Base-by-base conservation (phyloP, 64 coral and sea anemone genomes). In the Pocillopora verrucosa region DNA sequence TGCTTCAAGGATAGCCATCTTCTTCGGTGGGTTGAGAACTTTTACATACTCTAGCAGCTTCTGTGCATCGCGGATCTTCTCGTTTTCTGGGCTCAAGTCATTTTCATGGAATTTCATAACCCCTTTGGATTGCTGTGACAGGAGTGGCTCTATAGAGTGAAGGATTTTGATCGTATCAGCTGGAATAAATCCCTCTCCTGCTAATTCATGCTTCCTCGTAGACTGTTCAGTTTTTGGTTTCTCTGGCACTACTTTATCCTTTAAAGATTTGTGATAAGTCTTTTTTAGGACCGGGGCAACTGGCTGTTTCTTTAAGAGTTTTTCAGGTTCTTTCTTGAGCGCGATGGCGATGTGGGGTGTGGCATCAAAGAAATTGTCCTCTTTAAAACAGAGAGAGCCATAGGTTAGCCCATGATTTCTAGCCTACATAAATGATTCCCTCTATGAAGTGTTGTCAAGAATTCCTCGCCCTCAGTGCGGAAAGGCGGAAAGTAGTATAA, bases 61-160 rank as follows among this genome's bases (percentile, higher is more conserved):
- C 56, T 97, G 82, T 11, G 95, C 95, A 72, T 97, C 95, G 15
- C 62, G 91, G 67, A 97, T 97, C 79, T 97, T 97, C 72, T 97
- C 88, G 15, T 89, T 93, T 89, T 97, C 91, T 19, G 84, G 75
- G 11, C 60, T 86, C 85, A 97, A 82, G 60, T 97, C 95, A 60
- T 97, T 97, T 14, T 97, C 60, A 36, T 83, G 92, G 61, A 93
- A 97, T 82, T 97, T 93, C 88, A 97, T 93, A 25, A 89, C 92
- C 58, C 89, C 95, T 62, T 89, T 90, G 19, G 95, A 91, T 60
- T 97, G 95, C 19, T 97, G 91, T 34, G 89, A 86, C 34, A 97
- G 77, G 37, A 97, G 87, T 15, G 95, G 95, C 16, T 97, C 95
- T 22, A 97, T 97, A 1, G 95, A 97, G 60, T 96, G 94, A 56